phyloP scores from a whole-genome alignment of 2,113 vertebrate species.

The Serilophus lunatus region DNA sequence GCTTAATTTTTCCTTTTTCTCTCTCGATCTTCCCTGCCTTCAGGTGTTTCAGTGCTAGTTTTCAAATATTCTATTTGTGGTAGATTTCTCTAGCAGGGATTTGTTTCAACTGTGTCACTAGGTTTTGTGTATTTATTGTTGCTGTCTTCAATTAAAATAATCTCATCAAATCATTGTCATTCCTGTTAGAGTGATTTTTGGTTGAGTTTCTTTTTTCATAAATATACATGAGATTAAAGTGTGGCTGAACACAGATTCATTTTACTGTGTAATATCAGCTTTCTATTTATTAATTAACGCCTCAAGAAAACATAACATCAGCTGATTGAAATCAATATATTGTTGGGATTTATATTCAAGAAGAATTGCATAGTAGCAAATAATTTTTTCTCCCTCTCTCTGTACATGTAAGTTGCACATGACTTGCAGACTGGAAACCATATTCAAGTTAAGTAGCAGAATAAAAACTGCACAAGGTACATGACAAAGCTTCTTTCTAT shows the following conservation, averaged over 20 bases:
- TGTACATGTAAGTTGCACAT: not conserved
- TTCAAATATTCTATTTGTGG: not conserved
- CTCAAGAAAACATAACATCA: not conserved
- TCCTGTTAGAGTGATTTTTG: not conserved
- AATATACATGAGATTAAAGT: not conserved
- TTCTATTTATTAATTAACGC: not conserved
- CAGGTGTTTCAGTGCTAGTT: constrained; percentile 20
- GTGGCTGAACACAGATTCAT: not conserved
- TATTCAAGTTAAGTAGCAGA: not conserved
- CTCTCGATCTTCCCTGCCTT: constrained; percentile 16
- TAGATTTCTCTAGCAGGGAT: not conserved
- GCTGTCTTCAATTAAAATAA: constrained; percentile 1
- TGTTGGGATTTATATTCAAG: not conserved
- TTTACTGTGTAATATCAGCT: not conserved
- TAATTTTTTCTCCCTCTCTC: not conserved
- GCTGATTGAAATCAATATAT: not conserved
- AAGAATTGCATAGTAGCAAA: not conserved
- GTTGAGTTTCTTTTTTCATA: not conserved
- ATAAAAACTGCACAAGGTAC: not conserved
- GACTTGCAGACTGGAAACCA: not conserved
- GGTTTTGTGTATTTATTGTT: not conserved
- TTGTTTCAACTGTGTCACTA: not conserved
- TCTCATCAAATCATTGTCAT: not conserved
- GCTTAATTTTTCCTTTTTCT: constrained; percentile 59
- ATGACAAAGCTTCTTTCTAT: not conserved